Conservation (phyloP, 2,797 vertebrate species). For the Dipus sagitta region DNA sequence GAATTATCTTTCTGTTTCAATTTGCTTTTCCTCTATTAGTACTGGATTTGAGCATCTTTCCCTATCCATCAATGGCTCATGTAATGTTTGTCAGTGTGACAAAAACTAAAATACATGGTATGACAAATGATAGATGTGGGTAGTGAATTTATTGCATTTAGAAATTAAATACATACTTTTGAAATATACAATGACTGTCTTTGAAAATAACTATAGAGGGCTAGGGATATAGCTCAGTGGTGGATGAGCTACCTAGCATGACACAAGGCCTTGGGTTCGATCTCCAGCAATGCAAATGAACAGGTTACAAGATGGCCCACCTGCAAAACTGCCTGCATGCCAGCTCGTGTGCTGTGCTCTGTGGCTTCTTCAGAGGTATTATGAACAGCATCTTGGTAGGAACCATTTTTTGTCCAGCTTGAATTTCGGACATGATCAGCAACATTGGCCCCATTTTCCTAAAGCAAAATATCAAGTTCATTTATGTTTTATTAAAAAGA, state of each 20-base stretch:
- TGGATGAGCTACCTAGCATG: not conserved
- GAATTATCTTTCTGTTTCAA: constrained; percentile 31
- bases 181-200: constrained; percentile 35
- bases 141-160: constrained; percentile 13
- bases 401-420: constrained; percentile 89
- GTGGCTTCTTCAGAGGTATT: constrained; percentile 90
- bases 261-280: not conserved
- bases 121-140: not conserved
- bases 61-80: constrained; percentile 1
- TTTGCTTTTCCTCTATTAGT: constrained; percentile 47
- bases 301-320: constrained; percentile 83
- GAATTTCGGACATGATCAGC: constrained; percentile 87
- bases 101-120: constrained; percentile 32
- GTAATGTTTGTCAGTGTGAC: not conserved
- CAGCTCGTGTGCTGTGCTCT: constrained; percentile 94
- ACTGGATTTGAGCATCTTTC: constrained; percentile 26
- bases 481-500: constrained; percentile 62
- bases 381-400: constrained; percentile 89
- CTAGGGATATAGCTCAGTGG: not conserved
- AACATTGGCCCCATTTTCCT: constrained; percentile 88
- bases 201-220: not conserved
- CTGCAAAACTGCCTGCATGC: constrained; percentile 96
- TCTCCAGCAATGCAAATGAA: not conserved
- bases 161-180: constrained; percentile 6
- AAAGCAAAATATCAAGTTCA: constrained; percentile 73